Percentiles rank a stretch among this genome's conserved stretches.
Conservation (phyloP, 2,797 vertebrate genomes). For the Caiman crocodilus region DNA sequence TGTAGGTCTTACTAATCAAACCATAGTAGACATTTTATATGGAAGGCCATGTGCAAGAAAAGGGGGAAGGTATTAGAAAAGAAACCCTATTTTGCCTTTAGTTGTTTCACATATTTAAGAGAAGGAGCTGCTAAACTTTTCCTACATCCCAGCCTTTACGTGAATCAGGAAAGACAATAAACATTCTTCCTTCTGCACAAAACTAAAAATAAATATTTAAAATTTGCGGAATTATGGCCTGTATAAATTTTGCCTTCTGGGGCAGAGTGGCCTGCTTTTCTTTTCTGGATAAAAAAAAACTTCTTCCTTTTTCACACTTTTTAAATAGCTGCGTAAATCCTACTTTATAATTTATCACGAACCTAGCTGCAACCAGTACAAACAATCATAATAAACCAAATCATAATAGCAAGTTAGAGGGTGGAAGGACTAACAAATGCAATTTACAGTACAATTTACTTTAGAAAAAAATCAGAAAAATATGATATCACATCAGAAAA, state of each 20-base stretch:
- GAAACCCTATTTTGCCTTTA: neutral
- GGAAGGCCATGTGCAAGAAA: neutral
- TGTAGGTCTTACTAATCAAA: neutral
- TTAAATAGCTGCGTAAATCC: neutral
- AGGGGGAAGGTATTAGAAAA: neutral
- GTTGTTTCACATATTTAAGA: neutral
- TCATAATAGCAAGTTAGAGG: neutral
- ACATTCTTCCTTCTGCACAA: neutral
- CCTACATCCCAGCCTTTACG: neutral
- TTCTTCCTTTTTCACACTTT: neutral
- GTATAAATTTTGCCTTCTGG: neutral
- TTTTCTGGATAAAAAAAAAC: neutral
- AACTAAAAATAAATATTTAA: neutral
- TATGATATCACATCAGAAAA: neutral
- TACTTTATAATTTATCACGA: neutral
- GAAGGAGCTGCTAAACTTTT: neutral
- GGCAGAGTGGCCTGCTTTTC: rapidly evolving
- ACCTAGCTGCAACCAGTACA: neutral
- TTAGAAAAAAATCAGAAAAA: neutral
- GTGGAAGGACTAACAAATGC: neutral
- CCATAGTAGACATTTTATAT: neutral
- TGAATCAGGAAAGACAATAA: neutral
- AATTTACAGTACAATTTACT: neutral
- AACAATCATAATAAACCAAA: neutral
- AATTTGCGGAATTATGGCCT: neutral